phyloP scores from a whole-genome alignment of 2,888 invertebrate genomes.

The Erebia palarica region DNA sequence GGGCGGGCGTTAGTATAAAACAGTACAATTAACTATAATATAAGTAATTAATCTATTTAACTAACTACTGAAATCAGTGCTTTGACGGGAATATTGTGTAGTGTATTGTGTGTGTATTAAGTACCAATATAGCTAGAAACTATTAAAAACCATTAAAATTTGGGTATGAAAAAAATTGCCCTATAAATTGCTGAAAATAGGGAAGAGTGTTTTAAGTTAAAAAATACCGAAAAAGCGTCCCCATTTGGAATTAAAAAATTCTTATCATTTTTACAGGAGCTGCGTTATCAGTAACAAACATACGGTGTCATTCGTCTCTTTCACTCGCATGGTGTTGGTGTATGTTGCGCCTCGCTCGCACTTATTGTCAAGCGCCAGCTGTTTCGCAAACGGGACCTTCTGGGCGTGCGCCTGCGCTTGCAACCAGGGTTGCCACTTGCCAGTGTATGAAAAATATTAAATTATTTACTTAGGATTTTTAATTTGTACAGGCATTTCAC shows the following conservation, averaged over 20 bases:
- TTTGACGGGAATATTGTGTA: too few relatives aligned
- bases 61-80: too few relatives aligned
- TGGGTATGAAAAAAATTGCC: too few relatives aligned
- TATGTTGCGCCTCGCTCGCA: constrained; percentile 45
- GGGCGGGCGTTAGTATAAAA: too few relatives aligned
- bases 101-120: too few relatives aligned
- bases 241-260: not conserved
- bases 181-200: too few relatives aligned
- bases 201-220: too few relatives aligned
- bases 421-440: constrained; percentile 46
- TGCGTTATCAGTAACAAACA: constrained; percentile 45
- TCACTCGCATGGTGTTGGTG: constrained; percentile 34
- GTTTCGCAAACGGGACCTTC: constrained; percentile 69
- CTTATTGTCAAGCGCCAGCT: constrained; percentile 65
- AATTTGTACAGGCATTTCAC: not conserved
- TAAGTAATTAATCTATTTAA: too few relatives aligned
- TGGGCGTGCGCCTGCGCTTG: constrained; percentile 55
- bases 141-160: too few relatives aligned
- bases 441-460: not conserved
- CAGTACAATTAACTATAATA: too few relatives aligned
- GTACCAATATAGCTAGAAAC: too few relatives aligned
- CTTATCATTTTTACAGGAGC: constrained; percentile 18
- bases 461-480: not conserved
- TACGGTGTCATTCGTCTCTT: constrained; percentile 39
- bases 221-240: not conserved